These are phyloP conservation scores for Tyrannus savana DNA, from an alignment of 2,113 vertebrate species.

Conservation along the genomic window DNA sequence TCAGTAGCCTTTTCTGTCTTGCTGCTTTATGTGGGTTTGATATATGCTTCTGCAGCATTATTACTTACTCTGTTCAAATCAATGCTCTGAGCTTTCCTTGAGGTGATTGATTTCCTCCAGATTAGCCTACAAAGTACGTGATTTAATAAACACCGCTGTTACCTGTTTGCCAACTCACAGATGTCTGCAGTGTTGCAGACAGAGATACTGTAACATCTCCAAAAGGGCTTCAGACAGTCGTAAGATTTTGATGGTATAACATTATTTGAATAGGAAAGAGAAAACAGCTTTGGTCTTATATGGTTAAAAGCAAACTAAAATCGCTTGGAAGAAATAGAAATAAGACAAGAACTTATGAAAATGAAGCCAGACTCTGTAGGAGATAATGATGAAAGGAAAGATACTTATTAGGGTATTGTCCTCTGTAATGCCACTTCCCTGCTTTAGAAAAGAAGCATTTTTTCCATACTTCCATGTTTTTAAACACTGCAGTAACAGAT, in stretches of 20 bases:
- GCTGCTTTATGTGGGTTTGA: constrained; percentile 76
- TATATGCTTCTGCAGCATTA: constrained; percentile 79
- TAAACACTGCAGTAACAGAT: background rate
- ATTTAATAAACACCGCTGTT: constrained; percentile 75
- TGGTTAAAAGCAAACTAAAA: background rate
- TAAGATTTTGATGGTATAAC: background rate
- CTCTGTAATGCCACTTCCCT: background rate
- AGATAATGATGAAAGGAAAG: background rate
- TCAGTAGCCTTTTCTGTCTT: constrained; percentile 77
- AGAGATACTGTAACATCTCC: background rate
- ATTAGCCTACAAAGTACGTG: constrained; percentile 64
- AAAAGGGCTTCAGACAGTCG: background rate
- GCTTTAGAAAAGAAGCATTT: background rate
- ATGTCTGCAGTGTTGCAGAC: background rate
- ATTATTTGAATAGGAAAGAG: background rate
- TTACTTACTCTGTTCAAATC: constrained; percentile 81
- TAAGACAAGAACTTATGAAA: background rate
- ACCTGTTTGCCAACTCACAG: constrained; percentile 28
- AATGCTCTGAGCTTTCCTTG: constrained; percentile 77
- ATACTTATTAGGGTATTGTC: background rate
- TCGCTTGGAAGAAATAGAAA: background rate
- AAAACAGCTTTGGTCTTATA: background rate
- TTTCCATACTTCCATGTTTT: background rate
- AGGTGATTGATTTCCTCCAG: constrained; percentile 78
- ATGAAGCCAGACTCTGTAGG: background rate